Conservation (phyloP, 2,113 vertebrate genomes). For the Crotalus tigris region DNA sequence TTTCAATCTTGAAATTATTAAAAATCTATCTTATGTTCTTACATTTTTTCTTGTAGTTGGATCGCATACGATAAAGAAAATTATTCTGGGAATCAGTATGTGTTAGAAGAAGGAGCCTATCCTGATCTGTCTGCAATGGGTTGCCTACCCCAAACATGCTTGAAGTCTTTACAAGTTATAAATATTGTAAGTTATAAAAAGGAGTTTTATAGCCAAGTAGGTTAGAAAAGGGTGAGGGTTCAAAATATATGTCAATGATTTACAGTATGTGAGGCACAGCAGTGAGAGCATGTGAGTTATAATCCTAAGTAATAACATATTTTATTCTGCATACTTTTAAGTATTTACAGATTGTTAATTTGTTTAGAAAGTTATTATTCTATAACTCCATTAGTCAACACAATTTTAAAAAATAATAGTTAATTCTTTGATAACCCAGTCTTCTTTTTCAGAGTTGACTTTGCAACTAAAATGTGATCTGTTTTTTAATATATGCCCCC, state of each 20-base stretch:
- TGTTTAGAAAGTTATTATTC: not conserved
- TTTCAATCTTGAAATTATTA: not conserved
- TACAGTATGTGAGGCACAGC: not conserved
- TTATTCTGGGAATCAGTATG: constrained; percentile 85
- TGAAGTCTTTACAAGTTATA: constrained; percentile 80
- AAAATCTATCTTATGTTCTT: not conserved
- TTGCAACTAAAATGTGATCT: not conserved
- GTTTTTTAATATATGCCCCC: not conserved
- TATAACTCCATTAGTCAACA: not conserved
- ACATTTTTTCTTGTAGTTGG: constrained; percentile 75
- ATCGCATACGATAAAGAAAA: constrained; percentile 82
- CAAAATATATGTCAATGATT: not conserved
- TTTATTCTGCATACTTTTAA: not conserved
- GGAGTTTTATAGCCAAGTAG: not conserved
- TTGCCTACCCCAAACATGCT: constrained; percentile 68
- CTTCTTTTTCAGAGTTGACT: not conserved
- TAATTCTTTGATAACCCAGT: not conserved
- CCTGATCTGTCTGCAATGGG: constrained; percentile 80
- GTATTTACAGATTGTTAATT: not conserved
- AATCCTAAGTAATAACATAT: not conserved
- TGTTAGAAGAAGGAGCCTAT: constrained; percentile 91
- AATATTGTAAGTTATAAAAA: constrained; percentile 78
- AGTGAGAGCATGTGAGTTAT: not conserved
- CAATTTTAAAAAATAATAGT: not conserved
- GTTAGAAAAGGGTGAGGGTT: not conserved